A percentile compares a stretch with the other conserved stretches of the same genome.
These are phyloP conservation scores for Heliconius nattereri DNA, from an alignment of 1,140 invertebrate species.

Conservation along the genomic window DNA sequence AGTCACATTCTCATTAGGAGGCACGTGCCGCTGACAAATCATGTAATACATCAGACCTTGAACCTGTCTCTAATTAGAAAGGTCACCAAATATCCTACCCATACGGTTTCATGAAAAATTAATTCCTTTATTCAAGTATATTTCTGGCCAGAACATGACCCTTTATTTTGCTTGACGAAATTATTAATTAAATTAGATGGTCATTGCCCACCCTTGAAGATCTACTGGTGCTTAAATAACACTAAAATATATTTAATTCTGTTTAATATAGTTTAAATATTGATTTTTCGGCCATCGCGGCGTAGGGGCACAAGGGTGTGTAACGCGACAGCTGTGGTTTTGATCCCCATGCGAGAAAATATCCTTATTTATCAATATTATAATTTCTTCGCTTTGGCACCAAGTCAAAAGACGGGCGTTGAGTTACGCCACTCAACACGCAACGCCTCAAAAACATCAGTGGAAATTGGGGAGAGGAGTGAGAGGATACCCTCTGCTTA, in stretches of 20 bases:
- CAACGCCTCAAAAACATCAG: too few relatives aligned
- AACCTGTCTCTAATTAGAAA: neutral
- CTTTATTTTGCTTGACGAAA: neutral
- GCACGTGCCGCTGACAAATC: neutral
- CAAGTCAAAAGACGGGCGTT: too few relatives aligned
- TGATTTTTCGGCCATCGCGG: too few relatives aligned
- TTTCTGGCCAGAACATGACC: neutral
- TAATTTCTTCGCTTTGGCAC: too few relatives aligned
- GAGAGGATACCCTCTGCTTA: too few relatives aligned
- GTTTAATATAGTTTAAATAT: too few relatives aligned
- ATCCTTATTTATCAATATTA: too few relatives aligned
- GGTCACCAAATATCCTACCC: neutral
- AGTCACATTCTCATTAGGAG: neutral
- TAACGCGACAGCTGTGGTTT: too few relatives aligned
- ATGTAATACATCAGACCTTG: neutral
- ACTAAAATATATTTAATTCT: neutral
- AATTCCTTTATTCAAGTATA: constrained; percentile 3
- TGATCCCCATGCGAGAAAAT: too few relatives aligned
- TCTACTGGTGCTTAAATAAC: neutral
- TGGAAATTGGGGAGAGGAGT: too few relatives aligned
- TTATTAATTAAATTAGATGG: neutral
- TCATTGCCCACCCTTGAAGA: neutral
- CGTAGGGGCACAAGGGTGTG: too few relatives aligned
- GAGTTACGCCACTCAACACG: too few relatives aligned
- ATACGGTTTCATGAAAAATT: neutral